phyloP scores from a whole-genome alignment of 2,888 invertebrate species.

The Platycnemis pennipes region DNA sequence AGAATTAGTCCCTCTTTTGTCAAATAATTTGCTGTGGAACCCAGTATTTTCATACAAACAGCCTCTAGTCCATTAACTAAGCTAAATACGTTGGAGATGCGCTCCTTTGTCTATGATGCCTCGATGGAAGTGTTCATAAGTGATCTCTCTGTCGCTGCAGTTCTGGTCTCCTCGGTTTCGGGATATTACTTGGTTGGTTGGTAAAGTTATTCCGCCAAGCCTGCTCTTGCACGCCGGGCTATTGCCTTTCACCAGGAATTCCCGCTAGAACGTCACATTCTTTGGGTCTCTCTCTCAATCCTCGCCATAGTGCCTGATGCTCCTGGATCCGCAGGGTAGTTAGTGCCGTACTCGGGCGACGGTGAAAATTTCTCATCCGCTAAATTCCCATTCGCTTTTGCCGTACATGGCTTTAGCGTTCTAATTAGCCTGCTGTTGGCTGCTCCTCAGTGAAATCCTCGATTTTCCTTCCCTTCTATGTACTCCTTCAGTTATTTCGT shows the following conservation, averaged over 20 bases:
- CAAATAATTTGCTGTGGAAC: no score
- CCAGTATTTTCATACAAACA: no score
- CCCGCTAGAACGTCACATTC: background rate
- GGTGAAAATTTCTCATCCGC: background rate
- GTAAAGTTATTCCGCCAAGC: background rate
- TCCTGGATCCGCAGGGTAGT: background rate
- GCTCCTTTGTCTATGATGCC: background rate
- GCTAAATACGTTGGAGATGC: no score
- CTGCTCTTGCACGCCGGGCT: background rate
- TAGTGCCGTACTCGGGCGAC: background rate
- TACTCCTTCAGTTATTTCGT: background rate
- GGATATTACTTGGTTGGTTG: background rate
- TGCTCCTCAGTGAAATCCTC: background rate
- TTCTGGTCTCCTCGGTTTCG: background rate
- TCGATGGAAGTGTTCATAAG: background rate
- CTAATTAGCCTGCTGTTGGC: background rate
- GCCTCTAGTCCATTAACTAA: no score
- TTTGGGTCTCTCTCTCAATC: background rate
- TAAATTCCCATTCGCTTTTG: background rate
- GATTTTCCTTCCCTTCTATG: background rate
- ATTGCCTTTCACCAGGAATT: background rate
- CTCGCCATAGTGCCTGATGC: background rate
- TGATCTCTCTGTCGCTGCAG: background rate
- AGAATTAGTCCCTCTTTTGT: no score
- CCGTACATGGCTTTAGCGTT: background rate